Conservation (phyloP, 2,888 invertebrate species). For the Acanthosepion esculentum region DNA sequence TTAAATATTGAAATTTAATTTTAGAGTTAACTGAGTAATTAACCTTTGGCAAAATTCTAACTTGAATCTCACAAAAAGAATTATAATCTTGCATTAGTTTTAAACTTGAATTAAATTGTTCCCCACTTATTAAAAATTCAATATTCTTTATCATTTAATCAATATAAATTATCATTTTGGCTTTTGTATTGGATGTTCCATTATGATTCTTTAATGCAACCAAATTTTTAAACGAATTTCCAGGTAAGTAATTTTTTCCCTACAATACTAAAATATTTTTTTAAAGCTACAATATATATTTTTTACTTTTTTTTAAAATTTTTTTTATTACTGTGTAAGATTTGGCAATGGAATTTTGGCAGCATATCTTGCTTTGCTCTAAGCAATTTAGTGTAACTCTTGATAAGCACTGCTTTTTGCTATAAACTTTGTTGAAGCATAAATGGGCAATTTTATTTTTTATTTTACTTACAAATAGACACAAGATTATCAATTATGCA, state of each 20-base stretch:
- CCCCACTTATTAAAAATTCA: not conserved
- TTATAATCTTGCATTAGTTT: not conserved
- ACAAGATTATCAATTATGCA: too few relatives aligned
- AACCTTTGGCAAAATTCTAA: too few relatives aligned
- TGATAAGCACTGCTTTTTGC: not conserved
- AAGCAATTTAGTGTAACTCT: not conserved
- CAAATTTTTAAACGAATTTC: not conserved
- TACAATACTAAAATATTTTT: not conserved
- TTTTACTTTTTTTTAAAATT: not conserved
- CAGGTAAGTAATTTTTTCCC: constrained; percentile 33
- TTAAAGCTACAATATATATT: not conserved
- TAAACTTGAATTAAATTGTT: not conserved
- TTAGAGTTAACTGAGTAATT: too few relatives aligned
- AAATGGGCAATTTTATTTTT: not conserved
- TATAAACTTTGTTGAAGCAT: not conserved
- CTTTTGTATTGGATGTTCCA: constrained; percentile 33
- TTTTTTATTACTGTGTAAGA: not conserved
- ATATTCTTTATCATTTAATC: too few relatives aligned
- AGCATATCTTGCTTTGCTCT: not conserved
- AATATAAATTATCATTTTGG: not conserved
- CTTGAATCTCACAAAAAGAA: too few relatives aligned
- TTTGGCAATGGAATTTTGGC: not conserved
- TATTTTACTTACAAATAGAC: too few relatives aligned
- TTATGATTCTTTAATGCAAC: constrained; percentile 33
- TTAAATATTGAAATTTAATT: too few relatives aligned